Percentiles rank a stretch among this genome's conserved stretches.
Evolutionary conservation across 2,113 vertebrate species (phyloP).

Genomic region (Malurus alboscapulatus): DNA sequence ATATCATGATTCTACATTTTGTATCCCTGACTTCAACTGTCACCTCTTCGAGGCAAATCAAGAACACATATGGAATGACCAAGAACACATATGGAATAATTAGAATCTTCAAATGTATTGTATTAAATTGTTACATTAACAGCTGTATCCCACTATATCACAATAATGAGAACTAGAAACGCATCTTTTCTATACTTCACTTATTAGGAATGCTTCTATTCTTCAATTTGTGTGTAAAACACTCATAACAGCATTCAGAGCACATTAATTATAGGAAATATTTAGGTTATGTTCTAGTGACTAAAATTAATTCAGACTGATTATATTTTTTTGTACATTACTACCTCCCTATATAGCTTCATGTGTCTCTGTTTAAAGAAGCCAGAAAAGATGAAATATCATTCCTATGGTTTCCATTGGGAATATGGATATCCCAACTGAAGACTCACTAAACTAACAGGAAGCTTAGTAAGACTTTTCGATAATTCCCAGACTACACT

Average conservation of each 20-base stretch:
- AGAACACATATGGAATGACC: neutral
- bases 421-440: neutral
- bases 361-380: neutral
- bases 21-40: neutral
- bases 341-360: neutral
- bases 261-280: neutral
- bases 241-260: neutral
- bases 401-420: neutral
- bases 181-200: neutral
- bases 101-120: neutral
- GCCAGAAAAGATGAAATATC: neutral
- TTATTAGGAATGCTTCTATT: neutral
- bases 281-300: neutral
- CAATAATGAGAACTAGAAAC: neutral
- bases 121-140: neutral
- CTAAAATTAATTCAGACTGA: neutral
- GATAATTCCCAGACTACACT: conserved; percentile 9
- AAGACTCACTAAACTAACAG: neutral
- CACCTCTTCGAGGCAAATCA: neutral
- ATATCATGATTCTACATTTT: neutral
- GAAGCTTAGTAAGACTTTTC: neutral
- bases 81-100: neutral
- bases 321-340: neutral
- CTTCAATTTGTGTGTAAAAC: neutral
- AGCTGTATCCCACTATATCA: neutral